Evolutionary conservation across 1,140 invertebrate genomes (phyloP).

Genomic region (Ruditapes philippinarum): DNA sequence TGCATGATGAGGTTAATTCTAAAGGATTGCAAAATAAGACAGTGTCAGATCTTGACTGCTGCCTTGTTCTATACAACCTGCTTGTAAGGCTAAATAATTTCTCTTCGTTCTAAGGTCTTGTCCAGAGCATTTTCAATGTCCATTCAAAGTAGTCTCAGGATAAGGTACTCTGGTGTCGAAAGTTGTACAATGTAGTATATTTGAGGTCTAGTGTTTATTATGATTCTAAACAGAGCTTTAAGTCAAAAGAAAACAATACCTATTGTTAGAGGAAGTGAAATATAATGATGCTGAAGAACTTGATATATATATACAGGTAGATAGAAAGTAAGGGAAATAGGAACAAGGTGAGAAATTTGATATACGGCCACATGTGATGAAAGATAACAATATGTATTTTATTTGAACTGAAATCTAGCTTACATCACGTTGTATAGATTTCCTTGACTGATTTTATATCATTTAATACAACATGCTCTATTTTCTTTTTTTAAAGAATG

Average conservation of each 20-base stretch:
- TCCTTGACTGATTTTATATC: conserved; percentile 8
- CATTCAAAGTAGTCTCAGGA: too few relatives aligned
- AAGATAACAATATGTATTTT: not conserved
- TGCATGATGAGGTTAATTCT: too few relatives aligned
- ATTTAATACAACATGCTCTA: not conserved
- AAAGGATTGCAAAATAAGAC: too few relatives aligned
- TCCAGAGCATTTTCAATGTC: too few relatives aligned
- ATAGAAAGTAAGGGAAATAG: not conserved
- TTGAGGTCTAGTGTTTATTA: too few relatives aligned
- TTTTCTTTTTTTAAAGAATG: not conserved
- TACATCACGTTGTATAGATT: not conserved
- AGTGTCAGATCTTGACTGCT: too few relatives aligned
- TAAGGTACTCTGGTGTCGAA: too few relatives aligned
- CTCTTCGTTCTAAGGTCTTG: too few relatives aligned
- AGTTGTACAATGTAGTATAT: too few relatives aligned
- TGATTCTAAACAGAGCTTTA: not conserved
- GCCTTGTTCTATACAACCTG: too few relatives aligned
- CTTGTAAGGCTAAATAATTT: too few relatives aligned
- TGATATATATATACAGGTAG: not conserved
- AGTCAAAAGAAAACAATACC: not conserved
- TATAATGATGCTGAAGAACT: too few relatives aligned
- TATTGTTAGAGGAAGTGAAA: not conserved
- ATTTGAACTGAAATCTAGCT: not conserved
- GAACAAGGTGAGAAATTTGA: not conserved
- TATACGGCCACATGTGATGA: not conserved